phyloP scores from a whole-genome alignment of 2,113 vertebrate genomes.

The Panthera uncia region DNA sequence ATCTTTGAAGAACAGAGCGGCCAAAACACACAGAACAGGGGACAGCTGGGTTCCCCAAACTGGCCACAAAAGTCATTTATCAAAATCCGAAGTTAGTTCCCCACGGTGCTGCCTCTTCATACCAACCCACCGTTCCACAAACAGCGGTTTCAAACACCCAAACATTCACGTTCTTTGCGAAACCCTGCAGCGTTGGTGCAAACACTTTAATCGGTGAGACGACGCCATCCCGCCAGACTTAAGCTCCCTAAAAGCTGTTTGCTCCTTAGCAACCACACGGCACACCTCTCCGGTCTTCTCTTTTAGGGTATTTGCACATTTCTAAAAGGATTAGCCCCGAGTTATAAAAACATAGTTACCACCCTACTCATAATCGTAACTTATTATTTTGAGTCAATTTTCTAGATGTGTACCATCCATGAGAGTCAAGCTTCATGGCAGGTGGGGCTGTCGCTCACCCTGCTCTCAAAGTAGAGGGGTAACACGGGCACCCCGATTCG shows the following conservation, averaged over 20 bases:
- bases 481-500: not conserved
- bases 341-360: not conserved
- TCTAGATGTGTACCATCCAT: not conserved
- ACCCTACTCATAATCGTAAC: not conserved
- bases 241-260: not conserved
- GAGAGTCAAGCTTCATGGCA: not conserved
- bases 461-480: not conserved
- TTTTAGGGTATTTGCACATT: not conserved
- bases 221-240: fast-evolving
- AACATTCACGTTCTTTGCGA: not conserved
- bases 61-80: not conserved
- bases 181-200: no score
- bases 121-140: not conserved
- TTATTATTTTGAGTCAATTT: not conserved
- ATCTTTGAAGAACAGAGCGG: not conserved
- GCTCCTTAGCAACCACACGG: not conserved
- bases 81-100: not conserved
- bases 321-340: not conserved
- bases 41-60: not conserved
- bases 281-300: not conserved
- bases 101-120: not conserved
- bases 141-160: not conserved
- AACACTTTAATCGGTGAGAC: not conserved
- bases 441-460: no score
- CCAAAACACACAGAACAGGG: not conserved